Evolutionary conservation across 2,113 vertebrate species (phyloP), one percentile per base, ranked within the genome.

Genomic region (Phalacrocorax brasilianus): DNA sequence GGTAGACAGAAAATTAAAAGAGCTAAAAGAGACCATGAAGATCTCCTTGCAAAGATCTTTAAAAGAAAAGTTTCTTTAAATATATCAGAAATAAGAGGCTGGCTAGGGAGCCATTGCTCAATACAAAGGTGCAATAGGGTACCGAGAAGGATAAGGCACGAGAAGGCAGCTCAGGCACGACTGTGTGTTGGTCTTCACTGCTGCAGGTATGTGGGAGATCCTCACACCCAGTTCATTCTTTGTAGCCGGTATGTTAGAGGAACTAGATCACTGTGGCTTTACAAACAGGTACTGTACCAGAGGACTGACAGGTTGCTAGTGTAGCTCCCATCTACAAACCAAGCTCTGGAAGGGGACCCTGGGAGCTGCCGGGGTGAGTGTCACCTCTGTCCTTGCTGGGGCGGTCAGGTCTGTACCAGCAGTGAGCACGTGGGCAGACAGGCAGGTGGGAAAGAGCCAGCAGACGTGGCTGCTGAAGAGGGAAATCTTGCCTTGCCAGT

Each of bases 1-100:
- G n/a, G 32, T 4, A 86, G 95, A 80, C 75, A 77, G 79, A 83
- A 93, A 94, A 89, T 67, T 45, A 52, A 63, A 49, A 80, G 16
- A 76, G 23, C 40, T 88, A 26, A 88, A 91, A 88, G 56, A 23
- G 40, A 76, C 1, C 22, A 42, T 5, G 2, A 76, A 65, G 21
- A 55, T 32, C 19, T 91, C 38, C 18, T 70, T 83, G 45, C 23
- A 50, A 59, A 32, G 35, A 21, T 14, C 9, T 66, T 45, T 47
- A 22, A 53, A 30, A 8, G 42, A 40, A 26, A 22, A 58, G 4
- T 49, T 77, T 49, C 17, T 74, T 74, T 58, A 89, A 49, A 33
- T 53, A 2, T 18, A 42, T 38, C 28, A 47, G 68, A 78, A 71
- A 21, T 11, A 30, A 63, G 66, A 59, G 76, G 52, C 17, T 82